Conservation (phyloP, 2,888 invertebrate genomes). For the Drosophila limbata region DNA sequence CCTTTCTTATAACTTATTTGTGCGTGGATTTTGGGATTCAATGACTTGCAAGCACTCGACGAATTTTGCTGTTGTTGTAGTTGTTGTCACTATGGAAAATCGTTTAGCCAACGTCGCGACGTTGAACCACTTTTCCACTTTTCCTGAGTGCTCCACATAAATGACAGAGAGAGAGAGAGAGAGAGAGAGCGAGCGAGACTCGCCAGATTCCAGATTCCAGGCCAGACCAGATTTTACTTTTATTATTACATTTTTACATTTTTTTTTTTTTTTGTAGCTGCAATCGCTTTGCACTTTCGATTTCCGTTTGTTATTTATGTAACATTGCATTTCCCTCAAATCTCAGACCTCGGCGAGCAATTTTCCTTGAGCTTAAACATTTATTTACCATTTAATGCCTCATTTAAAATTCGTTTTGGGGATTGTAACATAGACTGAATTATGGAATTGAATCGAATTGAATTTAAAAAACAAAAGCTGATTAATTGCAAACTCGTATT, state of each 20-base stretch:
- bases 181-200: constrained; percentile 1
- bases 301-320: constrained; percentile 25
- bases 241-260: constrained; percentile 9
- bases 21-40: constrained; percentile 3
- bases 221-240: constrained; percentile 33
- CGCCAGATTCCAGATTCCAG: constrained; percentile 30
- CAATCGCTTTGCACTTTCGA: constrained; percentile 18
- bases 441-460: constrained; percentile 6
- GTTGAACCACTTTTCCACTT: constrained; percentile 4
- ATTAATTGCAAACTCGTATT: constrained; percentile 18
- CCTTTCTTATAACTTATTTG: not conserved
- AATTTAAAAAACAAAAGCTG: constrained; percentile 6
- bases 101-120: constrained; percentile 1
- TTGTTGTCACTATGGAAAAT: constrained; percentile 1
- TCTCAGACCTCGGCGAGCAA: not conserved
- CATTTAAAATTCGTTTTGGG: constrained; percentile 3
- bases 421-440: constrained; percentile 2
- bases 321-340: constrained; percentile 11
- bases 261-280: not conserved
- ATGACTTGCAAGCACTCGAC: constrained; percentile 22
- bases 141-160: constrained; percentile 7
- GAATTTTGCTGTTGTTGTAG: constrained; percentile 16
- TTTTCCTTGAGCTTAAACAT: constrained; percentile 3
- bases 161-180: constrained; percentile 2
- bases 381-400: constrained; percentile 9